phyloP scores from a whole-genome alignment of 2,888 invertebrate species.

The Cerceris rybyensis region DNA sequence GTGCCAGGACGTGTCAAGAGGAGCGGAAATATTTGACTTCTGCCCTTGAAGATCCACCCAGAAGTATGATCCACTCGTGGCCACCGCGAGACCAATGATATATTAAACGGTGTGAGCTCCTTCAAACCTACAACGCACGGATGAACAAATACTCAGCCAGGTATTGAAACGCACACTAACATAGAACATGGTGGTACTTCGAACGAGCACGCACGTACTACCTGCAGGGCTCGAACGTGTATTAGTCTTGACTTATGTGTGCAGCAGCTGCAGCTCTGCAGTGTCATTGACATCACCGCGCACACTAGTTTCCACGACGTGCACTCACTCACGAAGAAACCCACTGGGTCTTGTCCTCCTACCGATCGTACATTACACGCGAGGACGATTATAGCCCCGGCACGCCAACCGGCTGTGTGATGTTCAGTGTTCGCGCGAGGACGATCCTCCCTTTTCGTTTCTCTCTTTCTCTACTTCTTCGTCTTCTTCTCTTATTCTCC shows the following conservation, averaged over 20 bases:
- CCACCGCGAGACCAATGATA: constrained; percentile 7
- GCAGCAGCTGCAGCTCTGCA: constrained; percentile 68
- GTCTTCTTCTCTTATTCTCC: not conserved
- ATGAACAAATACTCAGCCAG: constrained; percentile 48
- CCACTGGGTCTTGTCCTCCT: constrained; percentile 71
- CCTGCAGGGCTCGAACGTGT: constrained; percentile 61
- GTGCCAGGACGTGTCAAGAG: not conserved
- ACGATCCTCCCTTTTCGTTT: constrained; percentile 44
- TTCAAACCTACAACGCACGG: constrained; percentile 39
- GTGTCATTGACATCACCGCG: constrained; percentile 76
- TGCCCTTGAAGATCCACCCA: constrained; percentile 67
- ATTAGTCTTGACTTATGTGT: constrained; percentile 69
- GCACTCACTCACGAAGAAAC: constrained; percentile 67
- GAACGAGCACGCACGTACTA: constrained; percentile 44
- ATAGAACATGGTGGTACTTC: constrained; percentile 17
- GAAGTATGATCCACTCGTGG: constrained; percentile 57
- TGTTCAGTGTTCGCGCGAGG: constrained; percentile 64
- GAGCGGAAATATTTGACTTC: constrained; percentile 77
- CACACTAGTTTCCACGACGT: constrained; percentile 70
- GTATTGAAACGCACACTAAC: constrained; percentile 32
- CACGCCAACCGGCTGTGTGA: constrained; percentile 67
- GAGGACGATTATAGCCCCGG: constrained; percentile 74
- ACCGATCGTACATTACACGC: constrained; percentile 73
- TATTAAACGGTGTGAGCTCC: constrained; percentile 28
- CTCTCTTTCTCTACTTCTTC: not conserved